phyloP scores from a whole-genome alignment of 2,888 invertebrate species.

The Cerceris rybyensis region DNA sequence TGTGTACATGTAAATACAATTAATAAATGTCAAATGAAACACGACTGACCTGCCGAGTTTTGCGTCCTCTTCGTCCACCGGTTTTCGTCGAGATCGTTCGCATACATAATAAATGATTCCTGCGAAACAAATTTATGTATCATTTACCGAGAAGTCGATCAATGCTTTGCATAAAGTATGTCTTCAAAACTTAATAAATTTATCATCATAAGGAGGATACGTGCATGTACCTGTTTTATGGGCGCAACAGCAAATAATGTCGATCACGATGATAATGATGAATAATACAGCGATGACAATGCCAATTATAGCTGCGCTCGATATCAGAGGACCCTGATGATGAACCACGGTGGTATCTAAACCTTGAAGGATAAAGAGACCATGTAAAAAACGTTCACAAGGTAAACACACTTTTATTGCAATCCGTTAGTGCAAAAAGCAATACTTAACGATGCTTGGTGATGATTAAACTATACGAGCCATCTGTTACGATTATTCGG shows the following conservation, averaged over 20 bases:
- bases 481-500: background rate
- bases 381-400: conserved; percentile 9
- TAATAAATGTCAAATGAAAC: background rate
- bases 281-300: conserved; percentile 92
- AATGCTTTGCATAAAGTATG: background rate
- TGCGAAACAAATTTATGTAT: conserved; percentile 59
- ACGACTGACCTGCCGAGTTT: conserved; percentile 91
- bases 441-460: conserved; percentile 78
- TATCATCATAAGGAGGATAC: background rate
- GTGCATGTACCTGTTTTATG: conserved; percentile 83
- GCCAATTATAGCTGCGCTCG: conserved; percentile 91
- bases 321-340: conserved; percentile 84
- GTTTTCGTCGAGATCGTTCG: conserved; percentile 85
- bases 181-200: background rate
- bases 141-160: background rate
- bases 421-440: conserved; percentile 80
- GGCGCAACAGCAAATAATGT: conserved; percentile 90
- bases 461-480: conserved; percentile 63
- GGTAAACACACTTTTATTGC: conserved; percentile 38
- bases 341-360: conserved; percentile 74
- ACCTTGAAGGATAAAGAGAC: conserved; percentile 72
- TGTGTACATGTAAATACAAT: conserved; percentile 22
- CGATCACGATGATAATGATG: conserved; percentile 88
- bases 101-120: conserved; percentile 82
- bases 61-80: conserved; percentile 90